These are phyloP conservation scores for Yponomeuta plumbellus DNA, from an alignment of 2,888 invertebrate species.

Conservation along the genomic window DNA sequence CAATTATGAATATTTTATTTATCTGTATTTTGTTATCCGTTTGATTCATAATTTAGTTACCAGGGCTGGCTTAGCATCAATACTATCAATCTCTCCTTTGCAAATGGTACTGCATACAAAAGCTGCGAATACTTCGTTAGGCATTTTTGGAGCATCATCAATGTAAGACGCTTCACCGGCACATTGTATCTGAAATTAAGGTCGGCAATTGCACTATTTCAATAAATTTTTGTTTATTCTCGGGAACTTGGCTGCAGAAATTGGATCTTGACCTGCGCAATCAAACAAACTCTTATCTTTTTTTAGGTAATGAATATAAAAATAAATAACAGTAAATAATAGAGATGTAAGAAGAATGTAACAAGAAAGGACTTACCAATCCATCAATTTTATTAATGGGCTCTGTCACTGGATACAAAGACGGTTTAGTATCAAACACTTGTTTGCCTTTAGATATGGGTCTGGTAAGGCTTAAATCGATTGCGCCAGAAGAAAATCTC, in stretches of 20 bases:
- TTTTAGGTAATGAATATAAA: too few relatives aligned
- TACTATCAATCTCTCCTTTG: constrained; percentile 70
- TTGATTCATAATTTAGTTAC: constrained; percentile 45
- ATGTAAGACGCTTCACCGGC: constrained; percentile 82
- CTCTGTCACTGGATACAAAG: constrained; percentile 79
- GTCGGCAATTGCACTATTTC: too few relatives aligned
- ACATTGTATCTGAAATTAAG: constrained; percentile 65
- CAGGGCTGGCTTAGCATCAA: constrained; percentile 79
- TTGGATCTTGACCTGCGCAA: too few relatives aligned
- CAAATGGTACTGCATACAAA: constrained; percentile 73
- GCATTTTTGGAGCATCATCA: constrained; percentile 75
- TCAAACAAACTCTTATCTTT: too few relatives aligned
- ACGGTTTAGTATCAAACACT: constrained; percentile 75
- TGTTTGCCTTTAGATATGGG: constrained; percentile 77
- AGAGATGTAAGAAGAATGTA: too few relatives aligned
- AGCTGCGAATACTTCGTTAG: constrained; percentile 79
- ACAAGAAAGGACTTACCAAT: constrained; percentile 15
- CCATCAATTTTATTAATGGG: constrained; percentile 80
- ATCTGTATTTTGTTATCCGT: too few relatives aligned
- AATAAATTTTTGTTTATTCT: too few relatives aligned
- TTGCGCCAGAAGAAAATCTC: too few relatives aligned
- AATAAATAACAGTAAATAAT: too few relatives aligned
- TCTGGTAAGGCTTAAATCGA: constrained; percentile 31
- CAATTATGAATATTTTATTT: too few relatives aligned
- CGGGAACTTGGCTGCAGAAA: too few relatives aligned